Evolutionary conservation across 2,113 vertebrate species (phyloP), one percentile per base, ranked within the genome.

Genomic region (Eudyptes chrysolophus): DNA sequence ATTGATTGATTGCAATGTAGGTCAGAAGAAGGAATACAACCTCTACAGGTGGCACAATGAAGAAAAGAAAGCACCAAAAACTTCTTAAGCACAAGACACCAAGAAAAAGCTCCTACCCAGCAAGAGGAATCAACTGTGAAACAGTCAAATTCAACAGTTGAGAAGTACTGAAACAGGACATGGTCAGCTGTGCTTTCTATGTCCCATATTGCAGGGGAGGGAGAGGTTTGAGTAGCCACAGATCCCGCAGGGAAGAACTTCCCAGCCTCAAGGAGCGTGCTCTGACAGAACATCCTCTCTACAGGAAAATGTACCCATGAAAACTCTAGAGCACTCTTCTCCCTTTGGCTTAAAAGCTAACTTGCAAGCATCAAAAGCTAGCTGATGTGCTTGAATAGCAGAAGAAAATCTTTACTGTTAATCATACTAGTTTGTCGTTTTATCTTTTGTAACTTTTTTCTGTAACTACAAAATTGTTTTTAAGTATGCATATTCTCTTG

Each of bases 261-360:
- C 12, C 12, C n/a, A 72, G 58, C 6, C 2, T 11, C 49, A 29
- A 12, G 29, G 10, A 71, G 5, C 2, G 0, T 46, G 64, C 2
- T 40, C 14, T 48, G 40, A 55, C 34, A 65, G 60, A 40, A 32
- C 21, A 42, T 30, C 16, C 10, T 65, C 13, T 55, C 30, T 81
- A 30, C 42, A 49, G 60, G 42, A n/a, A 74, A 65, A 51, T 7
- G 9, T 49, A 57, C 17, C 9, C 32, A 27, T 32, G 44, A 65
- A 74, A 65, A 82, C 32, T 60, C 14, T 38, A 38, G 17, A 51
- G 52, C 32, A 44, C 26, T 51, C 13, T 58, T 12, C 36, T 44
- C 25, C 7, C 7, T 32, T 54, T 70, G 46, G 19, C 74, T 54
- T 38, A 54, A 70, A 87, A 61, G 8, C 21, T 27, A 34, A 36